Base-by-base conservation (phyloP, 2,113 vertebrate genomes). In the Cricetomys ansorgei region DNA sequence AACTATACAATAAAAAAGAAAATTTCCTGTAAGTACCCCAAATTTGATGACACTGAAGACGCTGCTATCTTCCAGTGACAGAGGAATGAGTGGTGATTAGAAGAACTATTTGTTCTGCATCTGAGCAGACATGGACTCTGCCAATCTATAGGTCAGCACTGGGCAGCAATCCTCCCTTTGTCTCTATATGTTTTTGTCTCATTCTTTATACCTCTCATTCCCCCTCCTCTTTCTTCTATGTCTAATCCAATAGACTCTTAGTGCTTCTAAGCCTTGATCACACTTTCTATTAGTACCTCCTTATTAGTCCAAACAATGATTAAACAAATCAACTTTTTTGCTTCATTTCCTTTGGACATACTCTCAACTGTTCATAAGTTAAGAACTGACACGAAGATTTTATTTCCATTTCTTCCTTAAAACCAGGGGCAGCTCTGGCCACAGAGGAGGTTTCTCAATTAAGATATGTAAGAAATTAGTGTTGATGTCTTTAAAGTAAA, bases 211-310 rank as follows among this genome's bases (percentile, higher is more conserved):
- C 37, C 17, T 43, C 25, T 29, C 19, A 19, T 12, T 67, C 34
- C 25, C 10, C 77, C 43, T 12, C 27, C 3, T 53, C 6, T 34
- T 67, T 16, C 62, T 53, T 94, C 65, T 62, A 12, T 31, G 0
- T 84, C 62, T 45, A 88, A 59, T 62, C 31, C 5, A 87, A 85
- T 1, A 88, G 27, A 59, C 53, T 37, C 64, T 65, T 72, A 25
- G 62, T 95, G 92, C 79, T 88, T 34, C 29, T 70, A 53, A 62
- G 9, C 17, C 31, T 85, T 69, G 59, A 92, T 13, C 57, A 72
- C 62, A 86, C 43, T 88, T 95, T 92, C 81, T 86, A 75, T 29
- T 59, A 76, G 62, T 79, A 90, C 27, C 65, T 84, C 72, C 17
- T 87, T 62, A 6, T 69, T 86, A 55, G 9, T 45, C 21, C 40